Evolutionary conservation across 2,888 invertebrate genomes (phyloP).

Genomic region (Meloe dianella): DNA sequence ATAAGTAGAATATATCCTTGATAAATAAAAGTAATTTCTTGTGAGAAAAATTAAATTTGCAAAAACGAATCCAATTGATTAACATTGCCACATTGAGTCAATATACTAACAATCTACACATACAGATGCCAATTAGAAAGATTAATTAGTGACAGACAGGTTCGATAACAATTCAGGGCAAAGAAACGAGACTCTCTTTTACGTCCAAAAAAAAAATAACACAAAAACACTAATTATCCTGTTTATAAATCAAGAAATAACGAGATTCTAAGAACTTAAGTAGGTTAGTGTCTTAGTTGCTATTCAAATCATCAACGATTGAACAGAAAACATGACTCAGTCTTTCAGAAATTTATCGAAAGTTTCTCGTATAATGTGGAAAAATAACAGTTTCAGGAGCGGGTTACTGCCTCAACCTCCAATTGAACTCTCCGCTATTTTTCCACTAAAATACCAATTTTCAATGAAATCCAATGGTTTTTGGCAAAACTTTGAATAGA

Average conservation of each 20-base stretch:
- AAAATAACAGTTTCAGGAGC: no score
- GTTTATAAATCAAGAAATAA: constrained; percentile 61
- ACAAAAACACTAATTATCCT: constrained; percentile 54
- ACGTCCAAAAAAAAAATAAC: not conserved
- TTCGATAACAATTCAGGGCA: not conserved
- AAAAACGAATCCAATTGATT: no score
- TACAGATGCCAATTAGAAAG: not conserved
- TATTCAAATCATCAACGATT: not conserved
- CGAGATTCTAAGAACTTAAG: not conserved
- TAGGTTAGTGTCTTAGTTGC: not conserved
- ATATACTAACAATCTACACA: no score
- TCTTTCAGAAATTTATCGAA: not conserved
- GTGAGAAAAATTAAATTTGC: no score
- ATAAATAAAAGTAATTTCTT: no score
- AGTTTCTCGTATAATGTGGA: not conserved
- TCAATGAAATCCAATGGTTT: no score
- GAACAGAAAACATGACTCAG: not conserved
- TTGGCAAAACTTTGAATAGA: no score
- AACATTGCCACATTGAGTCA: no score
- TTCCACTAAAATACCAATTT: no score
- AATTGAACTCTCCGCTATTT: no score
- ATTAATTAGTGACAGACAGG: not conserved
- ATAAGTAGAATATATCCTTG: no score
- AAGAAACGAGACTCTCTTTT: not conserved
- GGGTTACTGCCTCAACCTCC: no score